Evolutionary conservation across 2,113 vertebrate genomes (phyloP).

Genomic region (Alligator sinensis): DNA sequence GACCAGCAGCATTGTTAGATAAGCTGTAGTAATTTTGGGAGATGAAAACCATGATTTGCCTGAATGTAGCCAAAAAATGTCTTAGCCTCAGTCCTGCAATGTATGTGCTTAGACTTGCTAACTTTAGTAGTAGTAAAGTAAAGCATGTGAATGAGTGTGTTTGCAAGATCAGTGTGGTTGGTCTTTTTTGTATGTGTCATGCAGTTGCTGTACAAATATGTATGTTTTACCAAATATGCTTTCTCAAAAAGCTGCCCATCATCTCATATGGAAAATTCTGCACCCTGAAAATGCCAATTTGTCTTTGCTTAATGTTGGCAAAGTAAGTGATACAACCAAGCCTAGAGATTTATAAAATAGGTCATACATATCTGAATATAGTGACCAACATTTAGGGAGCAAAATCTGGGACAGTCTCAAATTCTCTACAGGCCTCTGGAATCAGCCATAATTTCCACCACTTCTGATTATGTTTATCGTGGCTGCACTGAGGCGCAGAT

Average conservation of each 20-base stretch:
- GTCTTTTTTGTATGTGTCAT: rapidly evolving
- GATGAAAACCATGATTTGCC: neutral
- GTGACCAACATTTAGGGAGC: too few relatives aligned
- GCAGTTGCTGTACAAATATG: too few relatives aligned
- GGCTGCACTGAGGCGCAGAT: too few relatives aligned
- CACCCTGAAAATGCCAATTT: neutral
- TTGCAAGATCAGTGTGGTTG: rapidly evolving
- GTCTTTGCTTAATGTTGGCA: neutral
- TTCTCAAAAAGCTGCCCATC: too few relatives aligned
- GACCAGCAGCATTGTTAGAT: neutral
- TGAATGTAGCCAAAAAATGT: rapidly evolving
- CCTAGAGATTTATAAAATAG: neutral
- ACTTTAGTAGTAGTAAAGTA: rapidly evolving
- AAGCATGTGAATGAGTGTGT: rapidly evolving
- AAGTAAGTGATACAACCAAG: neutral
- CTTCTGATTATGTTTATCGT: too few relatives aligned
- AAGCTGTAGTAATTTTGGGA: rapidly evolving
- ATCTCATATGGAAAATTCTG: too few relatives aligned
- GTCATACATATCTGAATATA: neutral
- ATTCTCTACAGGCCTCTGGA: too few relatives aligned
- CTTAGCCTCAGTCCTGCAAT: rapidly evolving
- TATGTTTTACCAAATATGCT: neutral
- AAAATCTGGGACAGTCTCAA: too few relatives aligned
- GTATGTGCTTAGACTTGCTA: rapidly evolving
- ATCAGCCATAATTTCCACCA: too few relatives aligned